Evolutionary conservation across 1,140 invertebrate species (phyloP).

Genomic region (Dufourea novaeangliae): DNA sequence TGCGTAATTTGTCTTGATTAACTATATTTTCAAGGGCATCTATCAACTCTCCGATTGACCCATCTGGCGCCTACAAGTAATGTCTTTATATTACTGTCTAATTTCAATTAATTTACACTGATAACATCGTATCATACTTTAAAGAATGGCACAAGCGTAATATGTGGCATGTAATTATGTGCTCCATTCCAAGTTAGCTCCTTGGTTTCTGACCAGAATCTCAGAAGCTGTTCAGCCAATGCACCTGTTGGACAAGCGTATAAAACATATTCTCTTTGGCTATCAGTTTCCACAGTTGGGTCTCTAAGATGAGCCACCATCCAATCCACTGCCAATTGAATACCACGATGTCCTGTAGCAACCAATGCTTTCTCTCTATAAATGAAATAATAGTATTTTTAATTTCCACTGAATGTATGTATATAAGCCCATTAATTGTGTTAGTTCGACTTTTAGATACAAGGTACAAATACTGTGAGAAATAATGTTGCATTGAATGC

Average conservation of each 20-base stretch:
- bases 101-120: neutral
- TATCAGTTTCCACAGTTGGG: slow-evolving; percentile 87
- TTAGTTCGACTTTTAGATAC: neutral
- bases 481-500: neutral
- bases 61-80: slow-evolving; percentile 86
- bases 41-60: slow-evolving; percentile 85
- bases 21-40: slow-evolving; percentile 86
- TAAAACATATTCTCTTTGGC: slow-evolving; percentile 91
- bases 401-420: neutral
- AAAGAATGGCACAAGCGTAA: slow-evolving; percentile 94
- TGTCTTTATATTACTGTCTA: neutral
- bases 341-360: slow-evolving; percentile 92
- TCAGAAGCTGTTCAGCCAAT: slow-evolving; percentile 86
- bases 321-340: slow-evolving; percentile 94
- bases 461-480: neutral
- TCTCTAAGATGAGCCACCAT: slow-evolving; percentile 94
- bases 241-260: slow-evolving; percentile 92
- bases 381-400: neutral
- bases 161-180: slow-evolving; percentile 93
- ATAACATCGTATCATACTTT: slow-evolving; percentile 83
- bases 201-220: slow-evolving; percentile 91
- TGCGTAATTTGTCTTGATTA: slow-evolving; percentile 84
- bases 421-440: neutral
- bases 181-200: slow-evolving; percentile 92
- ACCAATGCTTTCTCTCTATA: slow-evolving; percentile 92